phyloP scores from a whole-genome alignment of 2,888 invertebrate genomes.

The Molorchus minor region DNA sequence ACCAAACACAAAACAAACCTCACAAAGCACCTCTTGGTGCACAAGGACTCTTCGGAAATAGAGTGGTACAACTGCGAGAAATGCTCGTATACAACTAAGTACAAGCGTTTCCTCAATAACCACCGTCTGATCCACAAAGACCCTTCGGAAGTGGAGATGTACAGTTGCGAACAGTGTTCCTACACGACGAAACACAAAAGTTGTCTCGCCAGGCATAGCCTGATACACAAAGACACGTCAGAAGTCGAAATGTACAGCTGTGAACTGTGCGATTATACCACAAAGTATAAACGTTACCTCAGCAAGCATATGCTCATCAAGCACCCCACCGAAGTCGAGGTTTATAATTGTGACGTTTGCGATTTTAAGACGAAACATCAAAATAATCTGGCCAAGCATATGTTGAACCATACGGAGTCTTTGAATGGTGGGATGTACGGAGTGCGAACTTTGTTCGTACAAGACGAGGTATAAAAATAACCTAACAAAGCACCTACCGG shows the following conservation, averaged over 20 bases:
- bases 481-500: neutral
- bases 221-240: too few species aligned
- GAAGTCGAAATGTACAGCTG: too few species aligned
- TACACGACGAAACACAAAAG: too few species aligned
- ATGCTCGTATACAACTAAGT: neutral
- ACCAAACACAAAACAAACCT: neutral
- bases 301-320: too few species aligned
- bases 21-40: neutral
- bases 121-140: neutral
- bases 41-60: neutral
- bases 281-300: too few species aligned
- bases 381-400: neutral
- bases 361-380: too few species aligned
- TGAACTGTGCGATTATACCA: too few species aligned
- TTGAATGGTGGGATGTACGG: neutral
- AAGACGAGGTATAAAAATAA: neutral
- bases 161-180: too few species aligned
- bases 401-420: neutral
- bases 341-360: too few species aligned
- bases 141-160: neutral
- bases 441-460: neutral
- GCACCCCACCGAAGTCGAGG: too few species aligned
- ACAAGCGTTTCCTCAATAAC: neutral
- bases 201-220: too few species aligned
- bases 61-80: neutral